A percentile compares a stretch with the other conserved stretches of the same genome.
Conservation (phyloP, 2,113 vertebrate genomes). For the Cariama cristata region DNA sequence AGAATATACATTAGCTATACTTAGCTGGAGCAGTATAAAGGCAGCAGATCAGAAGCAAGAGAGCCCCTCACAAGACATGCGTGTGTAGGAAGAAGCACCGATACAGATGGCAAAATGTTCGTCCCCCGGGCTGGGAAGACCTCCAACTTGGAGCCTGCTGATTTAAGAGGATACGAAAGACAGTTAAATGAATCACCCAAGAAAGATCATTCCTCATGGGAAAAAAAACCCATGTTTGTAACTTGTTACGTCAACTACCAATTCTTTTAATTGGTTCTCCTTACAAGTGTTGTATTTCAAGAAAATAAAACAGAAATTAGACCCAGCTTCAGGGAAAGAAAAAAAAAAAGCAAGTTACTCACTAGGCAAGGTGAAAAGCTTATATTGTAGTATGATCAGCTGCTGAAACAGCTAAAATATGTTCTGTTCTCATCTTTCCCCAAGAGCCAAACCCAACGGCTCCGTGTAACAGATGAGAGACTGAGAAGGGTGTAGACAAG, state of each 20-base stretch:
- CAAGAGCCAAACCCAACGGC: neutral
- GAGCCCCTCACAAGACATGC: neutral
- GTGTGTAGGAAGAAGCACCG: neutral
- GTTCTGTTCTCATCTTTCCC: neutral
- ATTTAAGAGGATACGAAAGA: neutral
- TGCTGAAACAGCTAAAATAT: neutral
- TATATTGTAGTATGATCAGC: neutral
- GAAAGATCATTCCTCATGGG: slow-evolving; percentile 4
- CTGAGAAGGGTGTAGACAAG: neutral
- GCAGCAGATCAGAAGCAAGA: neutral
- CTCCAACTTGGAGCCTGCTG: slow-evolving; percentile 37
- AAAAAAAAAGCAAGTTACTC: neutral
- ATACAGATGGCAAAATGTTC: slow-evolving; percentile 16
- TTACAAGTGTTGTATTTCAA: neutral
- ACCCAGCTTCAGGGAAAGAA: neutral
- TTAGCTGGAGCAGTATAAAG: neutral
- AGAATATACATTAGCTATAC: neutral
- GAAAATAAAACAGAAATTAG: neutral
- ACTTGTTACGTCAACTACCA: neutral
- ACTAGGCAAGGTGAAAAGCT: neutral
- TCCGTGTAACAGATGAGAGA: neutral
- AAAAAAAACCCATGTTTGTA: neutral
- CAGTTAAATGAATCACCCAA: slow-evolving; percentile 24
- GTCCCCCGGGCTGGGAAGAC: neutral
- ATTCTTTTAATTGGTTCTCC: neutral